These are phyloP conservation scores for Hypotaenidia philippensis DNA, from an alignment of 2,797 vertebrate species.

Conservation along the genomic window DNA sequence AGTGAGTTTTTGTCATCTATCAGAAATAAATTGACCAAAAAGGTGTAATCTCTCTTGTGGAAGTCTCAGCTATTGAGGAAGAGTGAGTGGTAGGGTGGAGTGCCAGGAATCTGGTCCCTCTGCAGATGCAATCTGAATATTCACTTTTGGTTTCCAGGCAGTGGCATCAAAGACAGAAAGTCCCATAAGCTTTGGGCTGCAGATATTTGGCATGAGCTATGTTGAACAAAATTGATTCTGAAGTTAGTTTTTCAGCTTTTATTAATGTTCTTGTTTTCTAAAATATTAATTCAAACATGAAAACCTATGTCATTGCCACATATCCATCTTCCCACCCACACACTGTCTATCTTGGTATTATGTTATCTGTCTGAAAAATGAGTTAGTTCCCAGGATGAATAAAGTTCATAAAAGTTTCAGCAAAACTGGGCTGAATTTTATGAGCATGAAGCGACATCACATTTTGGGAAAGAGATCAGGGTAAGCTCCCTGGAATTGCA, in stretches of 20 bases:
- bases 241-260: conserved; percentile 24
- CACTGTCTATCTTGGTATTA: background rate
- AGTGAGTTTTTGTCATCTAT: background rate
- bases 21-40: conserved; percentile 1
- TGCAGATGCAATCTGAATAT: background rate
- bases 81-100: background rate
- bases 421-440: conserved; percentile 18
- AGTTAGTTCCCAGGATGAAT: conserved; percentile 13
- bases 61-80: background rate
- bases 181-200: background rate
- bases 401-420: conserved; percentile 23
- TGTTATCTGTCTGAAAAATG: conserved; percentile 28
- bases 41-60: background rate
- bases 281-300: conserved; percentile 25
- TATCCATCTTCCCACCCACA: conserved; percentile 1
- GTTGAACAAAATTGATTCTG: background rate
- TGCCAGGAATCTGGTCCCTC: background rate
- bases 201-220: background rate
- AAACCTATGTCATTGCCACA: background rate
- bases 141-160: background rate
- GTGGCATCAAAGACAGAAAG: background rate
- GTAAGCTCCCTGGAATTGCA: background rate
- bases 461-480: background rate
- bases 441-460: background rate
- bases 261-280: conserved; percentile 29